These are phyloP conservation scores for Catocala nupta DNA, from an alignment of 2,888 invertebrate genomes.

Conservation along the genomic window DNA sequence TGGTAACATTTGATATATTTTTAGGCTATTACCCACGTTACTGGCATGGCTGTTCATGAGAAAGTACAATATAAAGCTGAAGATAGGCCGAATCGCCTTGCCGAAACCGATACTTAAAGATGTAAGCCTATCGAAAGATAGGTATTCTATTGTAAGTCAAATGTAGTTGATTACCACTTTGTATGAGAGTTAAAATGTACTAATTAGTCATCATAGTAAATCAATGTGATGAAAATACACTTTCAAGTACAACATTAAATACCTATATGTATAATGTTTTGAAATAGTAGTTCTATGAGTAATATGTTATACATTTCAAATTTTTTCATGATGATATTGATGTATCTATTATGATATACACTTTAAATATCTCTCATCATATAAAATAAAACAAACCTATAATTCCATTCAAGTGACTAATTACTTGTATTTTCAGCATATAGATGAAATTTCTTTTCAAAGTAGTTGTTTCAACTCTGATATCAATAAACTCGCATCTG, in stretches of 20 bases:
- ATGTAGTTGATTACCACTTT: constrained; percentile 14
- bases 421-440: constrained; percentile 87
- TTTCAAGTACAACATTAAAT: no score
- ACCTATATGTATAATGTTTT: no score
- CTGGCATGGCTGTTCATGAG: constrained; percentile 93
- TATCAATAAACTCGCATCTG: constrained; percentile 93
- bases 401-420: no score
- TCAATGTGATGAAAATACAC: no score
- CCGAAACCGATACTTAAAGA: constrained; percentile 93
- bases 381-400: no score
- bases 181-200: background rate
- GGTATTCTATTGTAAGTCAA: constrained; percentile 90
- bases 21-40: constrained; percentile 92
- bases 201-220: no score
- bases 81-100: constrained; percentile 93
- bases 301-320: no score
- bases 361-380: no score
- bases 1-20: constrained; percentile 57
- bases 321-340: no score
- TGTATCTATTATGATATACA: no score
- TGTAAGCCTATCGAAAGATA: constrained; percentile 93
- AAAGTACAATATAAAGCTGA: constrained; percentile 92
- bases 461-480: constrained; percentile 96
- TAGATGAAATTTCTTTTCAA: constrained; percentile 94
- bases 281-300: no score